Conservation (phyloP, 2,113 vertebrate species). For the Callorhinus ursinus region DNA sequence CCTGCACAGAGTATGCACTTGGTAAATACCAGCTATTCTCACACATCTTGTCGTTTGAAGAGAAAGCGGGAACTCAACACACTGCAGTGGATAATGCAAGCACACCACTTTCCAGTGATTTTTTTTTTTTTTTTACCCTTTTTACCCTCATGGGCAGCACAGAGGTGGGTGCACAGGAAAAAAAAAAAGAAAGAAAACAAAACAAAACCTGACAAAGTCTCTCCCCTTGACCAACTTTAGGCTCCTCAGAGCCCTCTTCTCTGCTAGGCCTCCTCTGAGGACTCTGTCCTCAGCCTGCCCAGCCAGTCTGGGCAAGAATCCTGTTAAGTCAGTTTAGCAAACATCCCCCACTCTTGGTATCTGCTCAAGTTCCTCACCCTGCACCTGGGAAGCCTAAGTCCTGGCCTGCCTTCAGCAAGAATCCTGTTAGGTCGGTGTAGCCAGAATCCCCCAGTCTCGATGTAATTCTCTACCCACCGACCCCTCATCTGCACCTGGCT, state of each 20-base stretch:
- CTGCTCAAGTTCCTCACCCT: not conserved
- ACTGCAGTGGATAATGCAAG: accelerated
- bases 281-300: not conserved
- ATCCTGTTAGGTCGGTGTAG: not conserved
- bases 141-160: not conserved
- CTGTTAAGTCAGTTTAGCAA: not conserved
- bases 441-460: not conserved
- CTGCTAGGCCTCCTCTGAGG: accelerated
- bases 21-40: too few species aligned
- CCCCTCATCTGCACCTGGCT: not conserved
- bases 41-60: not conserved
- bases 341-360: not conserved
- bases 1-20: accelerated
- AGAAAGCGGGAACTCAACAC: not conserved
- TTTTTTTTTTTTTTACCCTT: not conserved
- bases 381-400: not conserved
- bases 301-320: not conserved
- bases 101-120: not conserved
- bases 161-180: not conserved
- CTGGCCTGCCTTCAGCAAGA: not conserved
- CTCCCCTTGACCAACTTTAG: not conserved
- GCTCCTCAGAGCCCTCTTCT: not conserved
- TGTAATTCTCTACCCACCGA: not conserved
- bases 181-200: not conserved
- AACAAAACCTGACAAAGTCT: not conserved